Conservation (phyloP, 1,140 invertebrate species). For the Steinernema khuongi region DNA sequence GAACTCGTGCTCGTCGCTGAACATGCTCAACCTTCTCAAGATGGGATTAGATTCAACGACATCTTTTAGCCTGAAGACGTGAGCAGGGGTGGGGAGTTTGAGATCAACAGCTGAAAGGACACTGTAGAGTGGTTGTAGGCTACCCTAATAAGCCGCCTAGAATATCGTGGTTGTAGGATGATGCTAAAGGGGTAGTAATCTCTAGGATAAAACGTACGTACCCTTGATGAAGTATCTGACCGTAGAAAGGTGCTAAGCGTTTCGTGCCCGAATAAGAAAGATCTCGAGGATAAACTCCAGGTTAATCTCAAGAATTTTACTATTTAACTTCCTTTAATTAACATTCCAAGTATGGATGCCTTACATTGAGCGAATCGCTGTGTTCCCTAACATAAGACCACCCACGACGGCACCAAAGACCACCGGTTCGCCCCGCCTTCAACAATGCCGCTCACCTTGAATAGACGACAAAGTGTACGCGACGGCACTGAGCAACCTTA, state of each 20-base stretch:
- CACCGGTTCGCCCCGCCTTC: not conserved
- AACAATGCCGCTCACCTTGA: not conserved
- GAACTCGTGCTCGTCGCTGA: not conserved
- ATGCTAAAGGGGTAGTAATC: not conserved
- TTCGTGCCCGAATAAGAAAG: too few relatives aligned
- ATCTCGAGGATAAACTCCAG: too few relatives aligned
- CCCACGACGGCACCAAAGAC: not conserved
- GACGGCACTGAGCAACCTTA: not conserved
- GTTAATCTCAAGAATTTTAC: too few relatives aligned
- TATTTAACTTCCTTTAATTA: too few relatives aligned
- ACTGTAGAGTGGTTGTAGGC: not conserved
- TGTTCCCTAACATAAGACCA: too few relatives aligned
- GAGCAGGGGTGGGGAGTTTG: not conserved
- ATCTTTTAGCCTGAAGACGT: not conserved
- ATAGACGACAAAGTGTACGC: not conserved
- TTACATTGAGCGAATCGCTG: too few relatives aligned
- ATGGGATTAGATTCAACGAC: slow-evolving; percentile 5
- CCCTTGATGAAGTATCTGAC: too few relatives aligned
- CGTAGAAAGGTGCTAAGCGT: too few relatives aligned
- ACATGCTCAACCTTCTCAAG: not conserved
- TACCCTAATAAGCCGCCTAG: not conserved
- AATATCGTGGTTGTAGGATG: not conserved
- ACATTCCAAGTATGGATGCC: too few relatives aligned
- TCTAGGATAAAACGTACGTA: too few relatives aligned
- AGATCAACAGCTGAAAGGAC: not conserved